These are phyloP conservation scores for Cyanoramphus novaezelandiae DNA, from an alignment of 2,113 vertebrate genomes.

Conservation along the genomic window DNA sequence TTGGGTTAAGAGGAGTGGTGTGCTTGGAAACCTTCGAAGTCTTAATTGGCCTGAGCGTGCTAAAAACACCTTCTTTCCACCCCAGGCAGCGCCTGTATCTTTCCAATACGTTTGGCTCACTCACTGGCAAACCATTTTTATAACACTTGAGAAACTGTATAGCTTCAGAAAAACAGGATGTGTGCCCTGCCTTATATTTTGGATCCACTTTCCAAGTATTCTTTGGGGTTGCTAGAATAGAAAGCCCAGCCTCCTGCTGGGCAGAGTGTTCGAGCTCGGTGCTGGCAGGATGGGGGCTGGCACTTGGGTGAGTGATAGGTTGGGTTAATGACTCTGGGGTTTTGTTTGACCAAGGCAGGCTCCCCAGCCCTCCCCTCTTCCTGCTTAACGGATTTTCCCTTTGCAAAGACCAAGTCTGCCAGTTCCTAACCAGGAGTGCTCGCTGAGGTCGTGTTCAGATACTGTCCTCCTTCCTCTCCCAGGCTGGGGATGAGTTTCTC, in stretches of 20 bases:
- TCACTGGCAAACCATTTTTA: background rate
- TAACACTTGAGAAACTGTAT: conserved; percentile 11
- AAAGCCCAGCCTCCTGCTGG: background rate
- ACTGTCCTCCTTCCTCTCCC: background rate
- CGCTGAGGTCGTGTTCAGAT: fast-evolving
- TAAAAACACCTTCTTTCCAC: conserved; percentile 27
- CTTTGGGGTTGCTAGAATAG: background rate
- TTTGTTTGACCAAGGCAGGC: fast-evolving
- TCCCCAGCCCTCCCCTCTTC: background rate
- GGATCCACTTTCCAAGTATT: background rate
- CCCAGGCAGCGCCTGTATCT: background rate
- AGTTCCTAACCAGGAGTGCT: background rate
- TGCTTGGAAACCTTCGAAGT: conserved; percentile 19
- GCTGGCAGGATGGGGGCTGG: background rate
- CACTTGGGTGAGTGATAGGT: fast-evolving
- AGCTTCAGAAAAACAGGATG: conserved; percentile 25
- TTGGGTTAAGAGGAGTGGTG: conserved; percentile 16
- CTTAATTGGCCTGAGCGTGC: background rate
- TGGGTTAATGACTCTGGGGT: background rate
- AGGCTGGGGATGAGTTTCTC: background rate
- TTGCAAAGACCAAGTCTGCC: background rate
- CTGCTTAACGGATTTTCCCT: background rate
- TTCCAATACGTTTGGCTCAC: background rate
- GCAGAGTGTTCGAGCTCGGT: fast-evolving
- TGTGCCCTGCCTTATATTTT: background rate